Evolutionary conservation across 2,888 invertebrate species (phyloP), one percentile per base, ranked within the genome.

Genomic region (Actias luna): DNA sequence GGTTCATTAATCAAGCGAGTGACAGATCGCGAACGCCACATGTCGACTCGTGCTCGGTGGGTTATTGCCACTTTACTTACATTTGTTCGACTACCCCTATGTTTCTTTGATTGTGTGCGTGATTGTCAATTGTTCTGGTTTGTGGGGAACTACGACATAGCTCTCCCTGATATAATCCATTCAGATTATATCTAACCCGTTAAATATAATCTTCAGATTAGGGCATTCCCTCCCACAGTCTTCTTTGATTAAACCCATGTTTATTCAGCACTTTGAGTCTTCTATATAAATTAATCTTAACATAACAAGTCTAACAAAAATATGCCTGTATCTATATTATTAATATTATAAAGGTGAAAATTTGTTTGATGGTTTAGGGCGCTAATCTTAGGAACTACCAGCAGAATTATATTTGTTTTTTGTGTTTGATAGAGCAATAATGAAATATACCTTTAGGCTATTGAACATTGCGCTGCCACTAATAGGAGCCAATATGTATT

Each of bases 1-100:
- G 76, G 75, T 78, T 80, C 89, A 88, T 90, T 89, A 89, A 89
- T 89, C 88, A 88, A 79, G 68, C 66, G 67, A 76, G 79, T 83
- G 87, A 86, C 88, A 86, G 86, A 84, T 85, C 84, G 79, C 79
- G 76, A 74, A 70, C 74, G 77, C 77, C 80, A 80, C 83, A 81
- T 82, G 83, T 77, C 58, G 58, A 55, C 55, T 55, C 55, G 55
- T 55, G 55, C 55, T 55, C 55, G 29, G 55, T 55, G 55, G 55
- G 55, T 55, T 55, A 55, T 55, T 55, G 55, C 55, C 55, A 55
- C 55, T 55, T 55, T 55, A 55, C 55, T 29, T 29, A 29, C 55
- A 55, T 55, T 55, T 55, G 55, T 55, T 55, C 55, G 27, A 29
- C 55, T 55, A 55, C 55, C 55, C 46, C 29, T 16, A 55, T 55